Evolutionary conservation across 2,797 vertebrate genomes (phyloP).

Genomic region (Benthosema pterotum): DNA sequence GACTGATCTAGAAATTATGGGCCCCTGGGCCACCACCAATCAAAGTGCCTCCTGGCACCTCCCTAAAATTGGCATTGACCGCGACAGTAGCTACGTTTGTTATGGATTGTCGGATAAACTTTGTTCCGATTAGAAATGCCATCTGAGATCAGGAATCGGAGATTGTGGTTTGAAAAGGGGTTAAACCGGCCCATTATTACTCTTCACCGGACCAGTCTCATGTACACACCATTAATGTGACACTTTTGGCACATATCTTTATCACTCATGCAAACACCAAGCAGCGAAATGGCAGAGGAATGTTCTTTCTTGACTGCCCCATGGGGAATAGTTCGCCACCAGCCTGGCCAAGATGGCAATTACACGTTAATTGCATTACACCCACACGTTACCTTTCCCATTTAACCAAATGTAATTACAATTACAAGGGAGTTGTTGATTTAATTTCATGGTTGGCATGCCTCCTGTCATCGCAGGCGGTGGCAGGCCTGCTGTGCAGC

Average conservation of each 20-base stretch:
- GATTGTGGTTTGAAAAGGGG: too few species aligned
- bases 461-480: slow-evolving; percentile 49
- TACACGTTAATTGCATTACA: slow-evolving; percentile 79
- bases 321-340: slow-evolving; percentile 56
- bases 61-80: too few species aligned
- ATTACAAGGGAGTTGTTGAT: slow-evolving; percentile 74
- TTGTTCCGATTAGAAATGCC: too few species aligned
- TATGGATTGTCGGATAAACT: too few species aligned
- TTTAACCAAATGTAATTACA: slow-evolving; percentile 82
- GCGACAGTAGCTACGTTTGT: too few species aligned
- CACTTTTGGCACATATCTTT: background rate
- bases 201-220: background rate
- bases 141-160: too few species aligned
- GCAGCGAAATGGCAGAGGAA: background rate
- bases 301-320: slow-evolving; percentile 33
- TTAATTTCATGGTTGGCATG: slow-evolving; percentile 80
- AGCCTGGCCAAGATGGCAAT: slow-evolving; percentile 76
- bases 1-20: too few species aligned
- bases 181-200: too few species aligned
- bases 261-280: slow-evolving; percentile 4
- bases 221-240: background rate
- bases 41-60: too few species aligned
- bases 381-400: slow-evolving; percentile 75
- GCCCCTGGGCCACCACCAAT: too few species aligned
- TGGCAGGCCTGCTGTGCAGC: slow-evolving; percentile 48